Evolutionary conservation across 2,888 invertebrate species (phyloP), one percentile per base, ranked within the genome.

Genomic region (Melinaea marsaeus): DNA sequence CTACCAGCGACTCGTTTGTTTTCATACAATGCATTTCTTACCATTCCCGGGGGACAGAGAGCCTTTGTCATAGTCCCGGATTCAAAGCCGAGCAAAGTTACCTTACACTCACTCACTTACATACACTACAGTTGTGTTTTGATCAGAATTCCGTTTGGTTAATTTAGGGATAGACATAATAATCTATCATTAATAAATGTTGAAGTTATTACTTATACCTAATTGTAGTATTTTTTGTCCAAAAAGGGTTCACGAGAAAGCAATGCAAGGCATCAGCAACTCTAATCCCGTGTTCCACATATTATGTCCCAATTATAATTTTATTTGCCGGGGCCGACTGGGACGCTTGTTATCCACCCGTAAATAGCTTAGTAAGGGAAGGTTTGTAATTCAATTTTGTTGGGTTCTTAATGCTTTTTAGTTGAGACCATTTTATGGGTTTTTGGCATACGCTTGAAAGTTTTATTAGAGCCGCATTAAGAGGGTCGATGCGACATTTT

Each of bases 231-330:
- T 64, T 67, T 65, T 63, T 65, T 65, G 58, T 57, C 62, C 47
- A 61, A 62, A 63, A 68, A 68, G 66, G 65, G 67, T 68, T 66
- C 64, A 67, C 65, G 66, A 67, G 68, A 70, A 65, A 70, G 69
- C 68, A 67, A 66, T 67, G 67, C 65, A 65, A 61, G 61, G 63
- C 59, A 58, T 55, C 61, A 64, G 66, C 62, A 58, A 68, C 57
- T 65, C 63, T 76, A 81, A 80, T 83, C 80, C 79, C 77, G 75
- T 81, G 81, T 81, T 83, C 79, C 80, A 79, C 79, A 83, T 86
- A 84, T 84, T 83, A 81, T 80, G 80, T 77, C 80, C 84, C 86
- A 86, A 87, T 87, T 87, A 87, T 84, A 83, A 86, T 86, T 83
- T 84, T 80, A 81, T 82, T 81, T 78, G 78, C 74, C 71, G 75